Evolutionary conservation across 2,888 invertebrate genomes (phyloP), one percentile per base, ranked within the genome.

Genomic region (Leucozona laternaria): DNA sequence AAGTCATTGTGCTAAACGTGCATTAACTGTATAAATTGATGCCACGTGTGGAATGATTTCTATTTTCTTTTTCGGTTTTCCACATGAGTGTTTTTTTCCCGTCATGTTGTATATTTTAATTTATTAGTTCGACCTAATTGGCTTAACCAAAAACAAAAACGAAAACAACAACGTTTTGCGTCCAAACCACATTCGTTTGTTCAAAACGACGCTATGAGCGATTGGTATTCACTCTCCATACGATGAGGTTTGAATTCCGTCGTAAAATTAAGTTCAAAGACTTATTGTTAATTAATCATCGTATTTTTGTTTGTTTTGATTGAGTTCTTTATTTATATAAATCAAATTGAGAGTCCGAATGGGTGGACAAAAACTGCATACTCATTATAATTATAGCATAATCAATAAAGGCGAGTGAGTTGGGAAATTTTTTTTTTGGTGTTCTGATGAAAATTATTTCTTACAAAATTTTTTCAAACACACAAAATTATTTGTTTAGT

Each of bases 281-380:
- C 53, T 50, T 7, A n/a, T 4, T 28, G 15, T 3, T 25, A 15
- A 28, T 28, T 15, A 50, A 53, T 53, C 28, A 53, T 25, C 1
- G 53, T 53, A 53, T n/a, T 28, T n/a, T 28, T 28, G 15, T 53
- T 28, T 28, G 53, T 53, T 53, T 53, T 53, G 53, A 25, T 28
- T 53, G 8, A 53, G 3, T 28, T 25, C 7, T 25, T 53, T 22
- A 4, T 40, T 40, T 40, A 4, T 25, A 25, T 28, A 28, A 28
- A 37, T 37, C 37, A 13, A 37, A 11, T 37, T 4, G 37, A 7
- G 28, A 28, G 28, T n/a, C n/a, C n/a, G n/a, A n/a, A n/a, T n/a
- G n/a, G n/a, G n/a, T n/a, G n/a, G n/a, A n/a, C n/a, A 28, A 28
- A 28, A 28, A 7, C 28, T 2, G n/a, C n/a, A n/a, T n/a, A n/a